phyloP scores from a whole-genome alignment of 1,140 invertebrate genomes.

The Anastatus disparis region DNA sequence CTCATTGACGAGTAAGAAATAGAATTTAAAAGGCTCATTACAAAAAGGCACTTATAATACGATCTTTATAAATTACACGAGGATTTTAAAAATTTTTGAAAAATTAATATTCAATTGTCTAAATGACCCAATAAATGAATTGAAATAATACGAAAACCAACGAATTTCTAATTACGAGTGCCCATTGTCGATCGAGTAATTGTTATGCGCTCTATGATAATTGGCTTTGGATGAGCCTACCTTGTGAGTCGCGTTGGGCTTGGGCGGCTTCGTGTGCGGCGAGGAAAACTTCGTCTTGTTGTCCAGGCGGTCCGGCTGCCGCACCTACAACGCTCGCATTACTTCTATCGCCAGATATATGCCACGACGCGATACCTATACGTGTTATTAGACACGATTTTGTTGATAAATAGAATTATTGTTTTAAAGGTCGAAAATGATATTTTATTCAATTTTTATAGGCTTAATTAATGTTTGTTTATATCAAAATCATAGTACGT shows the following conservation, averaged over 20 bases:
- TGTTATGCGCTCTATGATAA: constrained; percentile 55
- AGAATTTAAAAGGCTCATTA: constrained; percentile 13
- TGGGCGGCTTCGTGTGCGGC: constrained; percentile 76
- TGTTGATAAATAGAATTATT: too few species aligned
- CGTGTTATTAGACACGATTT: too few species aligned
- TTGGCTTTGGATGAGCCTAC: constrained; percentile 71
- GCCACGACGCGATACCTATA: constrained; percentile 68
- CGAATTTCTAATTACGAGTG: too few species aligned
- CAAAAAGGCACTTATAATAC: background rate
- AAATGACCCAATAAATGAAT: background rate
- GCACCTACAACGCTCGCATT: constrained; percentile 63
- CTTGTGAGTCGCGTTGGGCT: constrained; percentile 81
- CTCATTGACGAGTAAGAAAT: background rate
- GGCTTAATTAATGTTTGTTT: background rate
- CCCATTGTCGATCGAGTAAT: constrained; percentile 55
- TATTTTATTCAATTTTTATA: background rate
- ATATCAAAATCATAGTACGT: background rate
- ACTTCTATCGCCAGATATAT: constrained; percentile 73
- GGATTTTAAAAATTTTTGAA: too few species aligned
- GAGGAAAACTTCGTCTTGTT: constrained; percentile 76
- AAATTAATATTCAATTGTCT: too few species aligned
- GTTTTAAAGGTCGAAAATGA: background rate
- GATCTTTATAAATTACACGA: too few species aligned
- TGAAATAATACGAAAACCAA: too few species aligned
- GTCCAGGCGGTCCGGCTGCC: constrained; percentile 60